A percentile compares a stretch with the other conserved stretches of the same genome.
Evolutionary conservation across 2,797 vertebrate species (phyloP).

Genomic region (Microchirus variegatus): DNA sequence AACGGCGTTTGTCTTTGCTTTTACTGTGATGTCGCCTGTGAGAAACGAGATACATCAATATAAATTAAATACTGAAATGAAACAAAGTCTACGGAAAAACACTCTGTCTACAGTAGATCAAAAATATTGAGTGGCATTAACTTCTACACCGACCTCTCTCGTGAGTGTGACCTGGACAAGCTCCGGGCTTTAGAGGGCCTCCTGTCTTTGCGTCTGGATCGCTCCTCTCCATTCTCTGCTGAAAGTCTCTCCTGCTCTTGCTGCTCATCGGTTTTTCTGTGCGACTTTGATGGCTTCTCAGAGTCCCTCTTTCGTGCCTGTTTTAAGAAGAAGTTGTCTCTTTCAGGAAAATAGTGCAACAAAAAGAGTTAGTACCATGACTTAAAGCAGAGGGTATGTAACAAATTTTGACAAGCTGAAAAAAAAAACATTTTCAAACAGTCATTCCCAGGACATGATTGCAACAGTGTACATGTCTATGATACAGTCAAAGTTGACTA

Average conservation of each 20-base stretch:
- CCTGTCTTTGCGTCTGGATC: slow-evolving; percentile 90
- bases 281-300: slow-evolving; percentile 92
- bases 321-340: slow-evolving; percentile 99
- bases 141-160: slow-evolving; percentile 85
- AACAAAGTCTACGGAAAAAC: too few species aligned
- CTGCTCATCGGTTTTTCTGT: slow-evolving; percentile 88
- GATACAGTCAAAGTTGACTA: slow-evolving; percentile 5
- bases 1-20: slow-evolving; percentile 90
- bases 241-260: slow-evolving; percentile 89
- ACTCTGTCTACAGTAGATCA: too few species aligned
- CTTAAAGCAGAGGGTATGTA: slow-evolving; percentile 69
- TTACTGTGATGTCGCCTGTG: slow-evolving; percentile 91
- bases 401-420: slow-evolving; percentile 66
- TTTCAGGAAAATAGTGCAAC: slow-evolving; percentile 99
- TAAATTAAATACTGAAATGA: background rate
- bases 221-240: slow-evolving; percentile 93
- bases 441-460: slow-evolving; percentile 36
- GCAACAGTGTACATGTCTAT: slow-evolving; percentile 19
- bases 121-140: background rate
- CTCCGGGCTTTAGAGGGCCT: slow-evolving; percentile 89
- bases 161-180: slow-evolving; percentile 91
- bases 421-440: slow-evolving; percentile 35
- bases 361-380: slow-evolving; percentile 99
- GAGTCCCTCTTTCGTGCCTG: slow-evolving; percentile 97
- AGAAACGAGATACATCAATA: slow-evolving; percentile 36